A percentile compares a stretch with the other conserved stretches of the same genome.
Evolutionary conservation across 2,888 invertebrate species (phyloP).

Genomic region (Siphlonurus alternatus): DNA sequence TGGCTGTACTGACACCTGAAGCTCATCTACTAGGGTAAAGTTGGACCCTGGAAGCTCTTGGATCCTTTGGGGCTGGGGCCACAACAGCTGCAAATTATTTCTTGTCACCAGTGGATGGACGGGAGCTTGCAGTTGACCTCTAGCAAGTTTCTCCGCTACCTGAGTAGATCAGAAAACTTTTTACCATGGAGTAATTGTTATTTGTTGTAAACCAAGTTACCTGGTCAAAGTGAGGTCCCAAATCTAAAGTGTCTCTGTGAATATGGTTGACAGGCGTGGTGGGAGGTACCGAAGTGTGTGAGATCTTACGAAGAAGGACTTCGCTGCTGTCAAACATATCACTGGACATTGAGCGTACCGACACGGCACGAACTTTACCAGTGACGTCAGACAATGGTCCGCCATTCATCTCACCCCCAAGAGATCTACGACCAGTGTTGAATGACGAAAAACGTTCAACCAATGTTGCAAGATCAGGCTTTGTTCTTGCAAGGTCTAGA

Average conservation of each 20-base stretch:
- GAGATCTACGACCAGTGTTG: not conserved
- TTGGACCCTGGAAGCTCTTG: conserved; percentile 30
- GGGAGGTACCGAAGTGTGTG: conserved; percentile 4
- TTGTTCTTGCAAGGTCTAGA: conserved; percentile 24
- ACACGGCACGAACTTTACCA: not conserved
- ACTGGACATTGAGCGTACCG: not conserved
- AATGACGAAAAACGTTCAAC: conserved; percentile 14
- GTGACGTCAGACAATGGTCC: not conserved
- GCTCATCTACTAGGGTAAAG: conserved; percentile 23
- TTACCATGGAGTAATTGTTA: not conserved
- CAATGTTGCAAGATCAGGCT: conserved; percentile 22
- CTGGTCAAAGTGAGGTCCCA: conserved; percentile 18
- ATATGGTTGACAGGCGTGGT: conserved; percentile 8
- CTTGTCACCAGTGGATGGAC: conserved; percentile 26
- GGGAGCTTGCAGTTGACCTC: conserved; percentile 19
- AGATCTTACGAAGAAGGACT: not conserved
- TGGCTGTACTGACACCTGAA: conserved; percentile 29
- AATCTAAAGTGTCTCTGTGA: conserved; percentile 13
- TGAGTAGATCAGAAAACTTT: conserved; percentile 11
- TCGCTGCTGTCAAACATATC: not conserved
- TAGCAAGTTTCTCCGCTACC: conserved; percentile 18
- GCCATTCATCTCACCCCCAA: not conserved
- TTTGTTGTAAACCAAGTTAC: too few species aligned
- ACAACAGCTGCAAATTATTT: conserved; percentile 31
- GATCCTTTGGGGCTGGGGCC: conserved; percentile 42